Base-by-base conservation (phyloP, 2,113 vertebrate species). In the Sciurus niger region DNA sequence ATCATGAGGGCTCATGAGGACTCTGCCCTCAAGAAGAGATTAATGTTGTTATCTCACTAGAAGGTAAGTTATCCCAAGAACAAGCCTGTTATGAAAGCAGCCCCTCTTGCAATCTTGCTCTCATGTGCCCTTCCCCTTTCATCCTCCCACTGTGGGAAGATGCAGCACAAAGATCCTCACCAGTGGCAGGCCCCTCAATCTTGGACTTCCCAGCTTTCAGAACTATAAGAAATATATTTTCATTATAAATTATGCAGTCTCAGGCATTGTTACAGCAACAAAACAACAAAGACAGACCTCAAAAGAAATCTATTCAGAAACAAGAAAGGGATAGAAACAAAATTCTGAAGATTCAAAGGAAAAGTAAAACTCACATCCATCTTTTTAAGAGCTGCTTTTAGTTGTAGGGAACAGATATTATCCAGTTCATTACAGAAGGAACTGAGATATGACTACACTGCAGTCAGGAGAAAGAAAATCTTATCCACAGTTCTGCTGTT, bases 321-420 rank as follows among this genome's bases (percentile, higher is more conserved):
- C 8, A 95, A 65, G 51, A 86, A 70, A 87, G 51, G 32, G 13
- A 73, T 73, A 9, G 11, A 78, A 84, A 9, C 55, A 43, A 25
- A 78, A n/a, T 84, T 79, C 74, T 87, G 20, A 86, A 63, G 72
- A 88, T 46, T 74, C 48, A 70, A 90, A 79, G 48, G 7, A 4
- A 87, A 80, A 73, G 40, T 76, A 85, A 97, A 77, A n/a, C 13
- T 78, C 58, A 83, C 25, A 58, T 65, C 72, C 14, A 60, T 14
- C 67, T 73, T 73, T 74, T 48, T 43, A 46, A 46, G 37, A 48
- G 76, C 60, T 88, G 60, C 18, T 80, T 78, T 63, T 8, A n/a
- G 16, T 1, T 84, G 60, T 11, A 67, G 4, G 34, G 48, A 96
- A 84, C 0, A 34, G 18, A 63, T 65, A 90, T 43, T 68, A 20